These are phyloP conservation scores for Hepsetus odoe DNA, from an alignment of 2,113 vertebrate genomes.

Conservation along the genomic window DNA sequence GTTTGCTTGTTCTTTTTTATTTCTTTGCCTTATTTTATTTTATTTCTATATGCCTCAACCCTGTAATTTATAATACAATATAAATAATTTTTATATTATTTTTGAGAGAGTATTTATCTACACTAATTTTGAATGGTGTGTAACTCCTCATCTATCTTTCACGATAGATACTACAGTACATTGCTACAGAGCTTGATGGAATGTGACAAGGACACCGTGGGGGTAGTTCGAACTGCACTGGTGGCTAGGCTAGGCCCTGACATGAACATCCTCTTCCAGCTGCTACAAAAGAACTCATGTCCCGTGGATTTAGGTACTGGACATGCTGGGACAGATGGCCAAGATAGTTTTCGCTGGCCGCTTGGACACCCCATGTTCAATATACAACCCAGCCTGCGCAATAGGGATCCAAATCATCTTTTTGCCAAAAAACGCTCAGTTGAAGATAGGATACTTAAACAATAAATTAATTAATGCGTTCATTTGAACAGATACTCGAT, in stretches of 20 bases:
- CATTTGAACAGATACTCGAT: background rate
- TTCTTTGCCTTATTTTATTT: too few relatives aligned
- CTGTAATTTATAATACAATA: too few relatives aligned
- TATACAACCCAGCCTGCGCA: conserved; percentile 72
- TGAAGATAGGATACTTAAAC: conserved; percentile 43
- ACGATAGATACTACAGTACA: conserved; percentile 89
- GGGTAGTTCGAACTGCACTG: conserved; percentile 82
- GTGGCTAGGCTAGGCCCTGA: conserved; percentile 88
- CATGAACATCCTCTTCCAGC: conserved; percentile 89
- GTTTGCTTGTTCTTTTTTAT: too few relatives aligned
- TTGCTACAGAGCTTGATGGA: conserved; percentile 85
- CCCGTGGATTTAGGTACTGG: conserved; percentile 63
- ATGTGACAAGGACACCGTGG: conserved; percentile 88
- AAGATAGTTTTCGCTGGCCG: conserved; percentile 73
- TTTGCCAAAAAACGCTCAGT: conserved; percentile 82
- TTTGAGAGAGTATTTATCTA: too few relatives aligned
- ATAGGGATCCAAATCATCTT: conserved; percentile 72
- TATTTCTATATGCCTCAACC: too few relatives aligned
- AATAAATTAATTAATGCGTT: conserved; percentile 2
- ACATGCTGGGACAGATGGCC: conserved; percentile 66
- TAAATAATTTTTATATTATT: too few relatives aligned
- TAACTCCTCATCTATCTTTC: background rate
- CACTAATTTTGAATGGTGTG: background rate
- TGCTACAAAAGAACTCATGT: conserved; percentile 89
- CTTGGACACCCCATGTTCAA: conserved; percentile 75